Conservation (phyloP, 2,113 vertebrate species). For the Lophotis ruficrista region DNA sequence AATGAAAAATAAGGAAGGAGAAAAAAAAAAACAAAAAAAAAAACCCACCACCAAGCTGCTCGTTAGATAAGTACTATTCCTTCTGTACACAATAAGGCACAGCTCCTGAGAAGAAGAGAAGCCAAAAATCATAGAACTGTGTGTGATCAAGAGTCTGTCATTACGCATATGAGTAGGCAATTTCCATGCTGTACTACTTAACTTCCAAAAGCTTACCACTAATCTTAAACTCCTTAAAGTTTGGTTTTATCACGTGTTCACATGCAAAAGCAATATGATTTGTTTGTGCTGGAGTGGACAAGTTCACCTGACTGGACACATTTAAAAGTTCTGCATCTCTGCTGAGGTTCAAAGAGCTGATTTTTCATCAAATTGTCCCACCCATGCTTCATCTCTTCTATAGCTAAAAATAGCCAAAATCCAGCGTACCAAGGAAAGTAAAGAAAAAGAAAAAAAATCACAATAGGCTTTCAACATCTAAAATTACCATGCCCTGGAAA, state of each 20-base stretch:
- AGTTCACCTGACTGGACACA: background rate
- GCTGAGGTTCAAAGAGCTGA: background rate
- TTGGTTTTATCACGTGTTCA: background rate
- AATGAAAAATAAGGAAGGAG: background rate
- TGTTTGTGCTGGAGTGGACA: background rate
- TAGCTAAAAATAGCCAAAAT: background rate
- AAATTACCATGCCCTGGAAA: background rate
- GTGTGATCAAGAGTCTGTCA: background rate
- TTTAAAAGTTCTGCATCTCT: background rate
- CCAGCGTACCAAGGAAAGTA: background rate
- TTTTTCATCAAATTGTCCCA: background rate
- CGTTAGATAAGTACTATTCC: background rate
- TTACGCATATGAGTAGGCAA: background rate
- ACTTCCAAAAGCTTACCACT: background rate
- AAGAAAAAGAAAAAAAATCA: background rate
- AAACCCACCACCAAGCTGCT: background rate
- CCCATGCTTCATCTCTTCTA: background rate
- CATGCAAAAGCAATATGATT: rapidly evolving
- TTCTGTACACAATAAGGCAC: background rate
- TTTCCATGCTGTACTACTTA: background rate
- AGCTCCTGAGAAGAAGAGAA: background rate
- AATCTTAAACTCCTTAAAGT: background rate
- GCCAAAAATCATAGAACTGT: background rate
- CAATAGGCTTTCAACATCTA: background rate
- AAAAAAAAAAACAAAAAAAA: background rate